Percentiles rank a stretch among this genome's conserved stretches.
Conservation (phyloP, 2,888 invertebrate species). For the Fragum whitleyi region DNA sequence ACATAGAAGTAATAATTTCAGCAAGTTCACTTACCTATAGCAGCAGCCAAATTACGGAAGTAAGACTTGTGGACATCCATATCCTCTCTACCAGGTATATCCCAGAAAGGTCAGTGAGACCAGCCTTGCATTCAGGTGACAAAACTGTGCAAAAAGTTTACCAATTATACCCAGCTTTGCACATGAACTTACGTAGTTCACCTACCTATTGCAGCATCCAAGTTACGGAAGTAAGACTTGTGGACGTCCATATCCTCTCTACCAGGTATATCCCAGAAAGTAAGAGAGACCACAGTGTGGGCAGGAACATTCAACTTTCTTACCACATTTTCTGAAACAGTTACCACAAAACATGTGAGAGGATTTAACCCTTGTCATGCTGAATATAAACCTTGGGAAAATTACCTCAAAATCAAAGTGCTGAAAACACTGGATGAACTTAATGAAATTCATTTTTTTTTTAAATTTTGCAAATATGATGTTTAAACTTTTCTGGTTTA, state of each 20-base stretch:
- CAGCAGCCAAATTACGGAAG: constrained; percentile 81
- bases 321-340: constrained; percentile 76
- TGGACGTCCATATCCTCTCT: constrained; percentile 81
- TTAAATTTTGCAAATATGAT: too few species aligned
- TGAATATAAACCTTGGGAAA: too few species aligned
- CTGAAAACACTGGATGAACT: too few species aligned
- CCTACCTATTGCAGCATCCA: constrained; percentile 82
- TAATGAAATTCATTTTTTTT: too few species aligned
- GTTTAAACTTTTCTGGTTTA: too few species aligned
- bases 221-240: constrained; percentile 79
- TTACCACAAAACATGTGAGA: not conserved
- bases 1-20: too few species aligned
- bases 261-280: constrained; percentile 82
- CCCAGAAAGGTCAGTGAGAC: constrained; percentile 81
- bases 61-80: constrained; percentile 80
- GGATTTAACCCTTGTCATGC: too few species aligned
- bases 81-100: constrained; percentile 81
- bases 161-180: too few species aligned
- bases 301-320: constrained; percentile 81
- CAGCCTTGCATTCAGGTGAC: too few species aligned
- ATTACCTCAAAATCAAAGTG: too few species aligned
- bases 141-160: too few species aligned
- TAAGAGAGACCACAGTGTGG: constrained; percentile 78
- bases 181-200: not conserved
- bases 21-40: constrained; percentile 75